Base-by-base conservation (phyloP, 2,888 invertebrate species). In the Limulus polyphemus region DNA sequence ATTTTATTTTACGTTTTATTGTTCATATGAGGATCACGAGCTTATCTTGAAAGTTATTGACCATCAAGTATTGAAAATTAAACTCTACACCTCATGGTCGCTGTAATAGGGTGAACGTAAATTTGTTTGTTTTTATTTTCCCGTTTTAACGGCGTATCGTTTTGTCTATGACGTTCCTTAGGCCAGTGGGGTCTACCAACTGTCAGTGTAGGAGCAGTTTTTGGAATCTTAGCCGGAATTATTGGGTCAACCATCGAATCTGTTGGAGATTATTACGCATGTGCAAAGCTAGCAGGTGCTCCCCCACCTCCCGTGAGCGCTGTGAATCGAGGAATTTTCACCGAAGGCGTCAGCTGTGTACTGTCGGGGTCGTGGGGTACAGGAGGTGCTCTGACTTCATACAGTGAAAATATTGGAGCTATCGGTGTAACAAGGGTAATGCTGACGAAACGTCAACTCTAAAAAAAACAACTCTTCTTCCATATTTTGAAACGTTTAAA, bases 181-280 rank as follows among this genome's bases (percentile, higher is more conserved):
- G 67, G 62, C 12, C 90, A 88, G 73, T 88, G 88, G 84, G 88
- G 88, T 0, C 65, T 75, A 47, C 88, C 88, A 0, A 85, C 86
- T 0, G 84, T 88, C 7, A 85, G 83, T 50, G 72, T 76, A 58
- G 82, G 83, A 0, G 86, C 86, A 0, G 86, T 87, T 13, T 76
- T 88, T 62, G 88, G 88, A 5, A 86, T 88, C 84, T 71, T 88
- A 61, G 87, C 87, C 0, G 88, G 87, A 0, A 86, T 88, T 32
- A 74, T 88, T 49, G 86, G 87, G 0, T 87, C 88, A 68, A 86
- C 87, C 0, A 84, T 88, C 13, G 88, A 88, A 75, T 87, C 87
- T 7, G 84, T 91, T 65, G 90, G 90, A 71, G 91, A 92, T 75
- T 93, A 92, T 77, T 50, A 14, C 14, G 90, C 90, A n/a, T 89